A percentile compares a stretch with the other conserved stretches of the same genome.
These are phyloP conservation scores for Microctenopoma stevenorrisi DNA, from an alignment of 2,797 vertebrate genomes.

Conservation along the genomic window DNA sequence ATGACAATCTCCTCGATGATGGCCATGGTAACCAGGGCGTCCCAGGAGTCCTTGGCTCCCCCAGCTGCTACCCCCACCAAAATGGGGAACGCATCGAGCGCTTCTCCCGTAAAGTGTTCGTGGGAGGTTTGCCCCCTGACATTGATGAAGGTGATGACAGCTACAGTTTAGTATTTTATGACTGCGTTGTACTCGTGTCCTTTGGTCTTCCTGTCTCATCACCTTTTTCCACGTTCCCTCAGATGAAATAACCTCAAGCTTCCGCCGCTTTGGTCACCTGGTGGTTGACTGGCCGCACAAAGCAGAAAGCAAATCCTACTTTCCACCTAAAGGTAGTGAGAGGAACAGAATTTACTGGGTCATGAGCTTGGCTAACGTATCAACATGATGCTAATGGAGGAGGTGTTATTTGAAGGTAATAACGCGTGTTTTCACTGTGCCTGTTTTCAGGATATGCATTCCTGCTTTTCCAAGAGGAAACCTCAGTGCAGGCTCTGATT, in stretches of 20 bases:
- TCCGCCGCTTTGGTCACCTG: conserved; percentile 96
- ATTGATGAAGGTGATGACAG: conserved; percentile 92
- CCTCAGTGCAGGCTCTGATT: conserved; percentile 96
- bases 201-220: neutral
- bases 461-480: conserved; percentile 99
- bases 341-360: neutral
- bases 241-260: conserved; percentile 99
- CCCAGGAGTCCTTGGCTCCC: conserved; percentile 90
- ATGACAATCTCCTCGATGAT: conserved; percentile 95
- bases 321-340: conserved; percentile 96
- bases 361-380: neutral
- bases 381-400: conserved; percentile 4
- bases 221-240: neutral
- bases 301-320: conserved; percentile 99
- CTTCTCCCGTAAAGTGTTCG: conserved; percentile 98
- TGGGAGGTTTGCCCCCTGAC: conserved; percentile 96
- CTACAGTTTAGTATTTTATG: neutral
- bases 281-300: conserved; percentile 99
- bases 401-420: neutral
- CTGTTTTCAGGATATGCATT: conserved; percentile 92
- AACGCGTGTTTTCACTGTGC: conserved; percentile 2
- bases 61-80: conserved; percentile 93
- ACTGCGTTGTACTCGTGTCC: neutral
- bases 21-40: conserved; percentile 92
- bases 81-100: conserved; percentile 96